Conservation (phyloP, 2,113 vertebrate species). For the Corythornis cristatus region DNA sequence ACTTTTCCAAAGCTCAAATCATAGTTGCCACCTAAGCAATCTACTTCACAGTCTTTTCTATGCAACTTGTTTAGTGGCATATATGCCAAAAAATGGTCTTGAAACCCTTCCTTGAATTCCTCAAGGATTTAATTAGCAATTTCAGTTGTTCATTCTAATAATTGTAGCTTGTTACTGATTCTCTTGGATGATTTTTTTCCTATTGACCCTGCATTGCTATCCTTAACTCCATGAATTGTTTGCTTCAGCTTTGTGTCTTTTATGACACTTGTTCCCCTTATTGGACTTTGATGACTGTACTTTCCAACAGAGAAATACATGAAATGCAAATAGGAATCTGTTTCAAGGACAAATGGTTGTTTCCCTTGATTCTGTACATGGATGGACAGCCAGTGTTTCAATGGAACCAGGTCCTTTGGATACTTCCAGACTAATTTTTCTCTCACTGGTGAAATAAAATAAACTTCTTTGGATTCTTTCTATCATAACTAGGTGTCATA, state of each 20-base stretch:
- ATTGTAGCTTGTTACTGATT: neutral
- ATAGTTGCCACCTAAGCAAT: neutral
- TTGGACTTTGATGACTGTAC: neutral
- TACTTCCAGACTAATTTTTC: neutral
- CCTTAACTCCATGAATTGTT: neutral
- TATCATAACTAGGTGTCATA: neutral
- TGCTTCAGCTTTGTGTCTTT: neutral
- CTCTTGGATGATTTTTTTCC: neutral
- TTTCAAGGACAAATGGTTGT: neutral
- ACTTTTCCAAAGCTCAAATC: neutral
- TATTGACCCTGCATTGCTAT: too few species aligned
- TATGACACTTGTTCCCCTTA: neutral
- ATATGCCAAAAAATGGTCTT: neutral
- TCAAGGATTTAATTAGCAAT: neutral
- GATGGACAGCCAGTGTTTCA: neutral
- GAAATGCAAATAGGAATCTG: neutral
- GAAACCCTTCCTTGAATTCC: neutral
- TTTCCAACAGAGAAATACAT: neutral
- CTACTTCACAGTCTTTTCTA: neutral
- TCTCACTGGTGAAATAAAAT: too few species aligned
- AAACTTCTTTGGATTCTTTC: neutral
- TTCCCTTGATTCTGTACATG: neutral
- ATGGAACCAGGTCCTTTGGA: neutral
- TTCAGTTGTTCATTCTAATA: neutral
- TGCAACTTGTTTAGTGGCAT: neutral